Evolutionary conservation across 2,888 invertebrate genomes (phyloP), one percentile per base, ranked within the genome.

Genomic region (Calliscelio sp.): DNA sequence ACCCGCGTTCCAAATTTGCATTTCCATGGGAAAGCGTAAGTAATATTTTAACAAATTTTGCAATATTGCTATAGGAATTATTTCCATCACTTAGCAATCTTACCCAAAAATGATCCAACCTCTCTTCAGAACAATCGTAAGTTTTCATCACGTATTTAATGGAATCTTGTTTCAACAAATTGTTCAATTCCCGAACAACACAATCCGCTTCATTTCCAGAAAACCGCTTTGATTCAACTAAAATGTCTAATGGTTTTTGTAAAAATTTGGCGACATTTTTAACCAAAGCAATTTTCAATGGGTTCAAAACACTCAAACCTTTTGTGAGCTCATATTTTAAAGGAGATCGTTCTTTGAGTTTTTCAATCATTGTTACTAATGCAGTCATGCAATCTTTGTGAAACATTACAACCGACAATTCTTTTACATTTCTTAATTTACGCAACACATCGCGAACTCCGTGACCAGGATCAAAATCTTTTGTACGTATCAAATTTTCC

Each of bases 1-100:
- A 87, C 3, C 85, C 86, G 53, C 85, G 71, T 81, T 88, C 85
- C 4, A 86, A 55, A 38, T 5, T 7, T 32, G 32, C 32, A 10
- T 32, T 32, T 32, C 32, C 32, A 10, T 32, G 32, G 10, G 32
- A 32, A 5, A 32, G 5, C 5, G 10, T 32, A 32, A 32, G 32
- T 7, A 32, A 7, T 10, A 32, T 32, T 32, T 32, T 32, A 10
- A 32, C 32, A 32, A 32, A 32, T 5, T 32, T 32, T 5, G 6
- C 10, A 5, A 32, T 7, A 32, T 32, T 32, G 5, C 32, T 10
- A 32, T 7, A 32, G n/a, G n/a, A n/a, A n/a, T n/a, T n/a, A 32
- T 32, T 32, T 32, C 10, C 77, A 44, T 57, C 11, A 20, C 68
- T 38, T n/a, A 55, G 18, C 14, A 22, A 6, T n/a, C 46, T 25